Evolutionary conservation across 2,888 invertebrate genomes (phyloP), one percentile per base, ranked within the genome.

Genomic region (Hyles lineata): DNA sequence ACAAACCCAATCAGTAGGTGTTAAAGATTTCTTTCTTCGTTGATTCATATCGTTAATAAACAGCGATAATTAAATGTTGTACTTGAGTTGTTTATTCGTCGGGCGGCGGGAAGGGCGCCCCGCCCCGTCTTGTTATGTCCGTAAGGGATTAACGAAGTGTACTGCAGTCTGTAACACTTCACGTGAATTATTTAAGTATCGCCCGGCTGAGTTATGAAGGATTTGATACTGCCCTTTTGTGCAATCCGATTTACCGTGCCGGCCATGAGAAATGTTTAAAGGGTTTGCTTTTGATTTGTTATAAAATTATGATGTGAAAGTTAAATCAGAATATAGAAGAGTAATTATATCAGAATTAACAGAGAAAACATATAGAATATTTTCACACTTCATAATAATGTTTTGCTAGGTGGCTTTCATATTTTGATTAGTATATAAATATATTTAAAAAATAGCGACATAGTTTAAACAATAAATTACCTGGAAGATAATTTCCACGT

Each of bases 61-160:
- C 89, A 89, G 89, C 87, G 91, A 91, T 94, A 94, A 94, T 94
- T 93, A 93, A 94, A 94, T 92, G 92, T 92, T 93, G 92, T 92
- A 88, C 84, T 85, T 86, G 93, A 92, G 90, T 93, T 91, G 94
- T 93, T 93, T 93, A 93, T 93, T 90, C 85, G 80, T 77, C 82
- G 79, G 76, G 79, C 73, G 79, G 80, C 82, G 82, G 59, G 85
- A 82, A 83, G 87, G 86, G 87, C 84, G 85, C 85, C 82, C 82
- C 85, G 79, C 83, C 83, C 89, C 91, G 91, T 88, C 90, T 88
- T 81, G 88, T 85, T 87, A 85, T 84, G 82, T 80, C 83, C 79
- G 81, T 84, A 86, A 85, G 85, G 89, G 88, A 91, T 90, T 91
- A 93, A 93, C 92, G 87, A 92, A 81, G 78, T 77, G 80, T 74